These are phyloP conservation scores for Pachydiplax longipennis DNA, from an alignment of 2,888 invertebrate species.

Conservation along the genomic window DNA sequence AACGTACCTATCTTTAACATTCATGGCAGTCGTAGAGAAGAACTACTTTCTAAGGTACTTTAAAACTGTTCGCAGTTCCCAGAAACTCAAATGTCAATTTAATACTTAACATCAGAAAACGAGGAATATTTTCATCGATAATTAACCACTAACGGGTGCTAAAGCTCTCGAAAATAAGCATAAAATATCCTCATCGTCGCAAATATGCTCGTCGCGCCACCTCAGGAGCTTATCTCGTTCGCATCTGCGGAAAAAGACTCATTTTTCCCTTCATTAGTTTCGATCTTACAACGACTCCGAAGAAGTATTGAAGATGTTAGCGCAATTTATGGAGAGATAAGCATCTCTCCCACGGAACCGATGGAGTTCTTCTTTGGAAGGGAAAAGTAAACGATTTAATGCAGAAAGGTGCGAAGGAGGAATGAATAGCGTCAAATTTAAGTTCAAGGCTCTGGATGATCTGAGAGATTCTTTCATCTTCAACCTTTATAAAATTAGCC, in stretches of 20 bases:
- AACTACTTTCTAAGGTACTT: too few species aligned
- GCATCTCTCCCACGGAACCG: background rate
- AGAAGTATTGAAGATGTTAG: background rate
- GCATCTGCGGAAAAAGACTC: background rate
- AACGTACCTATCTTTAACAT: too few species aligned
- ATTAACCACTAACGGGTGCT: background rate
- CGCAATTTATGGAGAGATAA: background rate
- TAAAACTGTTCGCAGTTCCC: too few species aligned
- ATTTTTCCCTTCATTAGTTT: background rate
- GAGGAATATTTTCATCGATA: too few species aligned
- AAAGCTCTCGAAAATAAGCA: background rate
- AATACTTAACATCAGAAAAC: too few species aligned
- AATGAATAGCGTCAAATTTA: background rate
- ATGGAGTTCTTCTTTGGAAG: background rate
- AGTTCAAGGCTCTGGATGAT: too few species aligned
- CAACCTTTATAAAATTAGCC: too few species aligned
- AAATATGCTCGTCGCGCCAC: background rate
- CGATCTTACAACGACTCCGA: background rate
- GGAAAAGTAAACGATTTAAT: background rate
- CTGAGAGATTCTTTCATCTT: too few species aligned
- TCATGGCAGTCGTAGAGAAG: too few species aligned
- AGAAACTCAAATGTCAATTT: too few species aligned
- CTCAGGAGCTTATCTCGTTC: background rate
- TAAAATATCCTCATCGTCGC: background rate
- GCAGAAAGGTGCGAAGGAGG: background rate